Evolutionary conservation across 2,888 invertebrate species (phyloP).

Genomic region (Alsophila aescularia): DNA sequence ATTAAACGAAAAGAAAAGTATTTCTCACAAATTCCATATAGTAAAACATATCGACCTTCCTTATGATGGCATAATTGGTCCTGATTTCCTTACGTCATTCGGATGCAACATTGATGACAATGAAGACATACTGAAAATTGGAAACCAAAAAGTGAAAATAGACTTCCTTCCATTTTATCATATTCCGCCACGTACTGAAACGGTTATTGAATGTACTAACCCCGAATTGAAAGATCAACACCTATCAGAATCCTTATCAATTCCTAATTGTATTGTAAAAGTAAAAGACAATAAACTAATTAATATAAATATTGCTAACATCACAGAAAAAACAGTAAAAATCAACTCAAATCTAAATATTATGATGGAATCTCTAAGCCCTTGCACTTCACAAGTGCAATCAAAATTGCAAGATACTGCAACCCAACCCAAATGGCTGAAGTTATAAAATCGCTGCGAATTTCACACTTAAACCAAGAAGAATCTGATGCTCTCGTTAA

Average conservation of each 20-base stretch:
- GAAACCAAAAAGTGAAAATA: neutral
- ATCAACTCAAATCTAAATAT: constrained; percentile 26
- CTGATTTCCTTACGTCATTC: constrained; percentile 25
- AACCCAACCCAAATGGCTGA: too few relatives aligned
- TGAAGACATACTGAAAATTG: neutral
- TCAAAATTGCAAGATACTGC: too few relatives aligned
- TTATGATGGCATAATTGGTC: constrained; percentile 38
- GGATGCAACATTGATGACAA: constrained; percentile 32
- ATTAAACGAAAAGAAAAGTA: neutral
- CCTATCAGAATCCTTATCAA: constrained; percentile 9
- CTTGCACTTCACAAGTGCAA: neutral
- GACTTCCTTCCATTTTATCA: constrained; percentile 18
- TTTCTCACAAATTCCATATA: constrained; percentile 25
- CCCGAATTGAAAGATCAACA: constrained; percentile 28
- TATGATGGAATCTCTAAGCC: too few relatives aligned
- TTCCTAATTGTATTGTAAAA: constrained; percentile 29
- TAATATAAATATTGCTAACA: constrained; percentile 30
- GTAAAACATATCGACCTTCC: constrained; percentile 28
- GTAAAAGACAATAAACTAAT: constrained; percentile 29
- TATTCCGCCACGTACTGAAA: constrained; percentile 36
- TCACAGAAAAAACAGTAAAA: constrained; percentile 28
- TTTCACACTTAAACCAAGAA: too few relatives aligned
- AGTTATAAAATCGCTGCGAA: neutral
- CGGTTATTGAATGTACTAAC: constrained; percentile 39
- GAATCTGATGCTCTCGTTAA: neutral